Conservation (phyloP, 2,113 vertebrate genomes). For the Elephas maximus region DNA sequence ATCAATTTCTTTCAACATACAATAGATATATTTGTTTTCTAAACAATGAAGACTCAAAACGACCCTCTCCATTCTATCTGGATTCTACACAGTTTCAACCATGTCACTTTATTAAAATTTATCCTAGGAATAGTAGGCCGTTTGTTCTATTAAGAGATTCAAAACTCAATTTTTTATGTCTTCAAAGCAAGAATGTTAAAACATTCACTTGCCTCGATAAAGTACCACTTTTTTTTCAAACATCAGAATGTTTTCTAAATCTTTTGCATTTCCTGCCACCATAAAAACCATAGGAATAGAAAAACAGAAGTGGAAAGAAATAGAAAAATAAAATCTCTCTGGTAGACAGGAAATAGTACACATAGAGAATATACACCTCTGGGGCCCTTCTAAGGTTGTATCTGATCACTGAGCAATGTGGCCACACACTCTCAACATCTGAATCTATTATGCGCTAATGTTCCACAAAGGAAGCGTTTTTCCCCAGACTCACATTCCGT, state of each 20-base stretch:
- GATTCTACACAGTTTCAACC: conserved; percentile 66
- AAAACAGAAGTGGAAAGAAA: background rate
- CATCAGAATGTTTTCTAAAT: conserved; percentile 36
- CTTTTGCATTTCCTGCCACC: conserved; percentile 48
- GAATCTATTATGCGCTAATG: background rate
- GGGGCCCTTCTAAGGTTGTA: background rate
- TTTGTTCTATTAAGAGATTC: background rate
- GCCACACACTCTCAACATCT: background rate
- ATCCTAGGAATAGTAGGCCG: background rate
- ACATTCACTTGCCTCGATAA: conserved; percentile 9
- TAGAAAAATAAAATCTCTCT: background rate
- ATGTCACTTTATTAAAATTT: conserved; percentile 36
- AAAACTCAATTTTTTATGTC: conserved; percentile 24
- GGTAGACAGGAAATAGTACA: background rate
- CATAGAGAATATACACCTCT: background rate
- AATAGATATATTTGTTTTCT: conserved; percentile 71
- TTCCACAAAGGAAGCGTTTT: conserved; percentile 48
- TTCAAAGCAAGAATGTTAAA: conserved; percentile 49
- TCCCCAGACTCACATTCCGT: background rate
- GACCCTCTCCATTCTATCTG: conserved; percentile 31
- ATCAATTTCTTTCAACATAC: conserved; percentile 16
- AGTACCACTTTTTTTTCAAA: conserved; percentile 58
- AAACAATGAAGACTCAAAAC: conserved; percentile 71
- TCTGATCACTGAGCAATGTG: background rate
- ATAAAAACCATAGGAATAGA: background rate